Evolutionary conservation across 2,797 vertebrate species (phyloP).

Genomic region (Ambastaia sidthimunki): DNA sequence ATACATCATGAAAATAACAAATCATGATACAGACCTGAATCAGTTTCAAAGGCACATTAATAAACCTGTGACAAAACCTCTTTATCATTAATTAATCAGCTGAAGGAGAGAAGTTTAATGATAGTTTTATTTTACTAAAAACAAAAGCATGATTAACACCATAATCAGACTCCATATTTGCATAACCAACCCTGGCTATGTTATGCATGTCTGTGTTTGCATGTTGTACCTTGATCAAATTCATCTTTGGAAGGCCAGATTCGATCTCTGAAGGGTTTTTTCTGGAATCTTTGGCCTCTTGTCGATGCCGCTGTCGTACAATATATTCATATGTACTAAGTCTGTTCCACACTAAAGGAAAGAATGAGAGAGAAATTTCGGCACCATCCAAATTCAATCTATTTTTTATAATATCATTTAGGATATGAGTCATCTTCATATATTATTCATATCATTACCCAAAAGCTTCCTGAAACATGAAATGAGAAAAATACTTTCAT

Average conservation of each 20-base stretch:
- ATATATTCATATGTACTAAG: conserved; percentile 96
- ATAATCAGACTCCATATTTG: background rate
- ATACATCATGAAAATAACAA: too few species aligned
- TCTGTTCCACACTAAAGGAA: conserved; percentile 85
- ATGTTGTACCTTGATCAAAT: conserved; percentile 69
- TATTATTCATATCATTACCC: background rate
- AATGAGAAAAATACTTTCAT: background rate
- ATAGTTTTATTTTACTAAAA: too few species aligned
- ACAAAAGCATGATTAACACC: background rate
- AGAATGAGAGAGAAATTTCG: background rate
- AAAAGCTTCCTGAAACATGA: background rate
- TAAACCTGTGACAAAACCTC: too few species aligned
- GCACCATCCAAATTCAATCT: background rate
- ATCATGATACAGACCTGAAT: too few species aligned
- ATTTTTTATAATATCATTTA: background rate
- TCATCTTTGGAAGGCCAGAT: conserved; percentile 53
- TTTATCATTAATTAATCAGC: too few species aligned
- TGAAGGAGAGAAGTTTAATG: too few species aligned
- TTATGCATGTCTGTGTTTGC: background rate
- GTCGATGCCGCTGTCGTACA: conserved; percentile 87
- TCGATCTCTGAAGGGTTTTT: conserved; percentile 66
- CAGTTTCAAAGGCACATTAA: too few species aligned
- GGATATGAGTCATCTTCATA: background rate
- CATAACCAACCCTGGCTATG: background rate
- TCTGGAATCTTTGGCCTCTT: conserved; percentile 74